These are phyloP conservation scores for Eupithecia vulgata DNA, from an alignment of 2,888 invertebrate species.

Conservation along the genomic window DNA sequence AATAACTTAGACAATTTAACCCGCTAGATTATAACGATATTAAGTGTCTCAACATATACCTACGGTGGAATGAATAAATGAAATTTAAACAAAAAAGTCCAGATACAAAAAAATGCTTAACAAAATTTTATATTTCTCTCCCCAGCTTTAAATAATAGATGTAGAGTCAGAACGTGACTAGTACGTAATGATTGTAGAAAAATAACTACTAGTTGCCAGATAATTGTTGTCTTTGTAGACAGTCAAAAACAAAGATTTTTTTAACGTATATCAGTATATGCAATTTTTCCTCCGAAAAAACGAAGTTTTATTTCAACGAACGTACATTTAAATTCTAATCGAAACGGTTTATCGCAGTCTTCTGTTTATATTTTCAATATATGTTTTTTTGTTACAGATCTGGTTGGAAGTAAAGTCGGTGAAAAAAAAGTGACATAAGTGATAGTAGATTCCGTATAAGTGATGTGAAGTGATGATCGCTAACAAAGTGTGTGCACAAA, in stretches of 20 bases:
- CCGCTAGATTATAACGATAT: no score
- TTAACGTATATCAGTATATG: no score
- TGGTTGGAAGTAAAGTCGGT: not conserved
- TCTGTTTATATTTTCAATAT: not conserved
- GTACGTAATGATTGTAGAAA: not conserved
- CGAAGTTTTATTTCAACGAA: not conserved
- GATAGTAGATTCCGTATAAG: conserved; percentile 57
- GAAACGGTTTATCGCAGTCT: not conserved
- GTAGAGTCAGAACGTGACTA: not conserved
- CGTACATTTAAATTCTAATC: not conserved
- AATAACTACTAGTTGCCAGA: not conserved
- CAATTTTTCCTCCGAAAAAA: not conserved
- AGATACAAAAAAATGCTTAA: not conserved
- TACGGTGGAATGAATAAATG: no score
- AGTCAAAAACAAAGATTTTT: no score
- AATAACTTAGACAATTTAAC: no score
- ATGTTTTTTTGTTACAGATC: conserved; percentile 41
- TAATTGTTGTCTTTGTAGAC: not conserved
- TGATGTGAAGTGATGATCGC: conserved; percentile 51
- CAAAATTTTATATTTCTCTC: not conserved
- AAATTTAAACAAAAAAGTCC: no score
- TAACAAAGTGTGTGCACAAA: conserved; percentile 54
- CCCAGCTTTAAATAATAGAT: not conserved
- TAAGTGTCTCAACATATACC: no score
- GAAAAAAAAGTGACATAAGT: conserved; percentile 42